Evolutionary conservation across 2,888 invertebrate genomes (phyloP).

Genomic region (Eremobia ochroleuca): DNA sequence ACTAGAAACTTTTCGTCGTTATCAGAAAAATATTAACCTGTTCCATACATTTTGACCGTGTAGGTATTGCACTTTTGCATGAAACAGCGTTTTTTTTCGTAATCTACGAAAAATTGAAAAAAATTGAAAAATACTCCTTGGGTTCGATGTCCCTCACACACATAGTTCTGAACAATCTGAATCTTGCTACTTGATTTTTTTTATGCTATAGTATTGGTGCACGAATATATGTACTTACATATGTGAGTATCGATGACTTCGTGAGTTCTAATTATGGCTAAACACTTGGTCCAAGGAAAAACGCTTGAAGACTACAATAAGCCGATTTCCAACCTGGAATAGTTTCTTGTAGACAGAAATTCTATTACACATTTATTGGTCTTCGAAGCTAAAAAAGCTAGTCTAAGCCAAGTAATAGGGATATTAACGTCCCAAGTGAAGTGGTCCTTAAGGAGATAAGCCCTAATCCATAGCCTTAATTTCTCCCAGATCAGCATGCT

Average conservation of each 20-base stretch:
- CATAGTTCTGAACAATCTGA: background rate
- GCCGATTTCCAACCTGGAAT: background rate
- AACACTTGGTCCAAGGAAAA: background rate
- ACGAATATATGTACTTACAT: background rate
- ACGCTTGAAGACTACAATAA: background rate
- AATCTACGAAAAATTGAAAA: too few species aligned
- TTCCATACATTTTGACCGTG: too few species aligned
- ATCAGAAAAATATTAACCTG: too few species aligned
- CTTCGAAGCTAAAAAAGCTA: background rate
- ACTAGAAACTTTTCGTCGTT: too few species aligned
- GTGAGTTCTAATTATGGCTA: too few species aligned
- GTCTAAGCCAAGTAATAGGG: background rate
- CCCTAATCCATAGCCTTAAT: conserved; percentile 46
- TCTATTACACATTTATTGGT: conserved; percentile 29
- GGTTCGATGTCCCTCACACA: too few species aligned
- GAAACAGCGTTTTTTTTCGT: too few species aligned
- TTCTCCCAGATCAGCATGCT: conserved; percentile 48
- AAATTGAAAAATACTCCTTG: too few species aligned
- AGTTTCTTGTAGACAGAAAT: background rate
- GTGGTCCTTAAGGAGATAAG: conserved; percentile 46
- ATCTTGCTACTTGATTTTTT: background rate
- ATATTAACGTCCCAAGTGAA: conserved; percentile 32
- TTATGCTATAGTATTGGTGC: background rate
- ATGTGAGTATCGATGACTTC: background rate
- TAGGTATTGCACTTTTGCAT: too few species aligned